These are phyloP conservation scores for Rynchops niger DNA, from an alignment of 2,113 vertebrate species.

Conservation along the genomic window DNA sequence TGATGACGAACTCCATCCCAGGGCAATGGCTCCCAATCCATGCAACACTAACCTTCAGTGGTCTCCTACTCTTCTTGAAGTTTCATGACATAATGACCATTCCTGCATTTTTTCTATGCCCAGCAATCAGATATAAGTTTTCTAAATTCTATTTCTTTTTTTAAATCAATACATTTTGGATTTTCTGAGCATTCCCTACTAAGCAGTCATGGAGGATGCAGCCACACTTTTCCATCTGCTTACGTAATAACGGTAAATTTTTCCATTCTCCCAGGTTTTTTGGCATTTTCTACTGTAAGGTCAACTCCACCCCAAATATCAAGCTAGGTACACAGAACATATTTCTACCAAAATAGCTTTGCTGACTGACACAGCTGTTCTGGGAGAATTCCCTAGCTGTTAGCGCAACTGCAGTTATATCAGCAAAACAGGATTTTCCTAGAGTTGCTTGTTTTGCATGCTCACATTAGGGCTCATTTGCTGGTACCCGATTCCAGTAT, in stretches of 20 bases:
- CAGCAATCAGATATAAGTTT: neutral
- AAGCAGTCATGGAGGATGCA: neutral
- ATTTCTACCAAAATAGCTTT: slow-evolving; percentile 37
- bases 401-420: neutral
- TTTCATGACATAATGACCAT: neutral
- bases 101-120: neutral
- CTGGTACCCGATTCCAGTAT: neutral
- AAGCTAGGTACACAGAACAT: neutral
- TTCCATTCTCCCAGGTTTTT: neutral
- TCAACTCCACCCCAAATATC: neutral
- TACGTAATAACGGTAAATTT: neutral
- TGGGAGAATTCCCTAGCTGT: slow-evolving; percentile 27
- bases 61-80: neutral
- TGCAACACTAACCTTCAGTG: neutral
- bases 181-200: neutral
- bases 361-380: slow-evolving; percentile 29
- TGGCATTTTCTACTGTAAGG: slow-evolving; percentile 16
- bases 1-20: neutral
- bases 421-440: slow-evolving; percentile 18
- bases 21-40: neutral
- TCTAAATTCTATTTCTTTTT: neutral
- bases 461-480: neutral
- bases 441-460: neutral
- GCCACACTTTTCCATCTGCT: neutral
- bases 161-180: neutral